Conservation (phyloP, 2,113 vertebrate genomes). For the Megaptera novaeangliae region DNA sequence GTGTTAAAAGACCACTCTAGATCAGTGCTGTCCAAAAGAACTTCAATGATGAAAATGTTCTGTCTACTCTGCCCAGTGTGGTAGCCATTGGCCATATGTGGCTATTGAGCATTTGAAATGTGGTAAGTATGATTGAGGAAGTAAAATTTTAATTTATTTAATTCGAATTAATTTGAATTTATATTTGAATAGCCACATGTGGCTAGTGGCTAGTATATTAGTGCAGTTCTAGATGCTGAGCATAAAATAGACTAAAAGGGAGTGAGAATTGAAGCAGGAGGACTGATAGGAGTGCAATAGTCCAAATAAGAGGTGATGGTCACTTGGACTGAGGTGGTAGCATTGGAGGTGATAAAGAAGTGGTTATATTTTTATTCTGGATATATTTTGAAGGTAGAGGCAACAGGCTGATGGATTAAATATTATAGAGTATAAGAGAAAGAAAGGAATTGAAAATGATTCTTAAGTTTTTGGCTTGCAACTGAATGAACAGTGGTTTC, state of each 20-base stretch:
- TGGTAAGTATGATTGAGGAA: background rate
- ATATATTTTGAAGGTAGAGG: background rate
- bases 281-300: background rate
- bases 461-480: background rate
- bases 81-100: background rate
- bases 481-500: background rate
- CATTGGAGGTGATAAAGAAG: background rate
- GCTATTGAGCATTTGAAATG: background rate
- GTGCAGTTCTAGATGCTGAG: background rate
- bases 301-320: background rate
- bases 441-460: slow-evolving; percentile 10
- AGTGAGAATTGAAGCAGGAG: background rate
- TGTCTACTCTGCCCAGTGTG: background rate
- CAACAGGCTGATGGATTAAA: background rate
- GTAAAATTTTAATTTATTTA: background rate
- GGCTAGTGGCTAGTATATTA: background rate
- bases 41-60: background rate
- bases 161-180: background rate
- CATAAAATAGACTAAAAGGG: background rate
- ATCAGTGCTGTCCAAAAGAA: background rate
- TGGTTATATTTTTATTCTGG: background rate
- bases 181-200: background rate
- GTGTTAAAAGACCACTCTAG: background rate
- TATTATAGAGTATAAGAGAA: background rate
- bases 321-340: background rate